These are phyloP conservation scores for Bufo gargarizans DNA, from an alignment of 2,113 vertebrate genomes.

Conservation along the genomic window DNA sequence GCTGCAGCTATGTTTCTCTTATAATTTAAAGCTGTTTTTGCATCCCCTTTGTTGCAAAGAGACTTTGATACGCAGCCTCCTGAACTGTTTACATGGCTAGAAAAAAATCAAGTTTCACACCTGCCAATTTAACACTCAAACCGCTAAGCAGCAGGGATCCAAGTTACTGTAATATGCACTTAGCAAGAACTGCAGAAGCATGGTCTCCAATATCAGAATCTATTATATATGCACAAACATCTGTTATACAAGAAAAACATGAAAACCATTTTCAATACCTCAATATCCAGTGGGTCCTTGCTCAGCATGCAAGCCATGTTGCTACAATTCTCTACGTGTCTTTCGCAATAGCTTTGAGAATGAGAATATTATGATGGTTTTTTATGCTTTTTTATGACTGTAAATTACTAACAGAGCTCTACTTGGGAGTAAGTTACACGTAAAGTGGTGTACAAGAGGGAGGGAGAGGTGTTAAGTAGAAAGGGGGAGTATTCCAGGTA, in stretches of 20 bases:
- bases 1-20: not conserved
- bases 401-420: not conserved
- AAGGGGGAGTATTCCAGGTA: not conserved
- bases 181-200: slow-evolving; percentile 41
- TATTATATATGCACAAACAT: slow-evolving; percentile 55
- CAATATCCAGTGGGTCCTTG: slow-evolving; percentile 81
- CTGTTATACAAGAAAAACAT: slow-evolving; percentile 54
- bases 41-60: slow-evolving; percentile 26
- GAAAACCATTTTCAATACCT: slow-evolving; percentile 71
- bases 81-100: slow-evolving; percentile 42
- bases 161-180: slow-evolving; percentile 54
- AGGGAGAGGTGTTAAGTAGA: no score
- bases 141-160: slow-evolving; percentile 55
- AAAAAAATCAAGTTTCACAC: slow-evolving; percentile 50
- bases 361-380: not conserved
- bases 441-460: not conserved
- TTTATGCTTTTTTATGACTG: not conserved
- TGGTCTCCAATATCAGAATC: slow-evolving; percentile 38
- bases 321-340: slow-evolving; percentile 1
- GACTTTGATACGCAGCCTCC: slow-evolving; percentile 26
- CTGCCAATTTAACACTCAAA: slow-evolving; percentile 53
- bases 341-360: not conserved
- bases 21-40: not conserved
- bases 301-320: slow-evolving; percentile 78
- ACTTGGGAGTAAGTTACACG: not conserved